These are phyloP conservation scores for Macrobrachium rosenbergii DNA, from an alignment of 1,140 invertebrate genomes.

Conservation along the genomic window DNA sequence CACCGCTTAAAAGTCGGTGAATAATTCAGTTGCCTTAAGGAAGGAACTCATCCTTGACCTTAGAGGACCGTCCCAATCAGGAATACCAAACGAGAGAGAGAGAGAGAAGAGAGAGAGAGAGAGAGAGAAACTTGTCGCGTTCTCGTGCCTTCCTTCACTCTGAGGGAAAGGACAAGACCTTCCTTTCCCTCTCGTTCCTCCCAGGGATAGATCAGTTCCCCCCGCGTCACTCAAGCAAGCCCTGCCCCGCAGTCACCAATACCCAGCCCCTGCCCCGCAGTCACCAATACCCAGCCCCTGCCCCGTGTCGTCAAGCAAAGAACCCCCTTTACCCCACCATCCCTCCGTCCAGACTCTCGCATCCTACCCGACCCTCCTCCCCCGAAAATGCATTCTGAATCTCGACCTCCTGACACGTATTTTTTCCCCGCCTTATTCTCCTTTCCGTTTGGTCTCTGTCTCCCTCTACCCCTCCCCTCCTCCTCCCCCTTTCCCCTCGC, in stretches of 20 bases:
- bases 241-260: not conserved
- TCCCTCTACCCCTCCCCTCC: not conserved
- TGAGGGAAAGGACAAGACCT: constrained; percentile 1
- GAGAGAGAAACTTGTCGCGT: not conserved
- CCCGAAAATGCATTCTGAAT: not conserved
- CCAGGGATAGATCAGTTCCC: too few relatives aligned
- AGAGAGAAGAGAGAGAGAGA: constrained; percentile 20
- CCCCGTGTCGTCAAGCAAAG: not conserved
- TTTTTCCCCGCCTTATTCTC: not conserved
- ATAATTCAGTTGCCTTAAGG: not conserved
- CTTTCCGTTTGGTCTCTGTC: not conserved
- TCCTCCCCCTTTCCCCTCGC: too few relatives aligned
- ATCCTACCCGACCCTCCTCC: not conserved
- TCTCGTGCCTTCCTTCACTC: not conserved
- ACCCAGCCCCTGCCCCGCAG: not conserved
- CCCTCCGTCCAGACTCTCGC: not conserved
- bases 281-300: not conserved
- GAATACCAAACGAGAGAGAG: not conserved
- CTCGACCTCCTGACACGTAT: constrained; percentile 1
- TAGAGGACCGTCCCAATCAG: too few relatives aligned
- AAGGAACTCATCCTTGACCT: not conserved
- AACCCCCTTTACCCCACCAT: not conserved
- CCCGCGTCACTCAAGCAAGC: too few relatives aligned
- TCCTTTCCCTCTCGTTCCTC: too few relatives aligned
- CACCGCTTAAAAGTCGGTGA: not conserved